Conservation (phyloP, 92 coral and sea anemone species). For the Epizoanthus illoricatus region DNA sequence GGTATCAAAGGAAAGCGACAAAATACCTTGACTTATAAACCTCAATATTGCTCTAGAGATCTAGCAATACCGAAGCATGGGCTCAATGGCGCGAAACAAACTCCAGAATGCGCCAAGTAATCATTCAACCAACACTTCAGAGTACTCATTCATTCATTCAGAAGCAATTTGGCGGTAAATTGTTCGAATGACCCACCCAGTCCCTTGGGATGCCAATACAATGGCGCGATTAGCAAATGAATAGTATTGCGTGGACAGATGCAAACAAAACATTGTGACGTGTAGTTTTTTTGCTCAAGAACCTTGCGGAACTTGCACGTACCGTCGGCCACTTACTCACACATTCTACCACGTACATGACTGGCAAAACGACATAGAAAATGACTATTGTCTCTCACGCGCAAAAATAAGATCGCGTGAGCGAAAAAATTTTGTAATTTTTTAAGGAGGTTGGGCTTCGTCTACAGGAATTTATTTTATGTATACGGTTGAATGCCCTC, state of each 20-base stretch:
- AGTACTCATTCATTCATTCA: conserved; percentile 62
- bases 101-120: conserved; percentile 20
- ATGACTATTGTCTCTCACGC: background rate
- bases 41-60: conserved; percentile 2
- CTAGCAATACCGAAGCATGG: background rate
- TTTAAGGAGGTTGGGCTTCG: conserved; percentile 11
- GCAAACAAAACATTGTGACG: conserved; percentile 58
- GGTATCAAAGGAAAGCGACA: conserved; percentile 14
- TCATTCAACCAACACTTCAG: conserved; percentile 22
- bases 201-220: conserved; percentile 87
- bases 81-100: conserved; percentile 31
- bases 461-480: conserved; percentile 33
- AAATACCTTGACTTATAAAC: background rate
- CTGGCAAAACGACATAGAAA: background rate
- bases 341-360: conserved; percentile 52
- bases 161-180: conserved; percentile 81
- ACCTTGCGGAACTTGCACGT: conserved; percentile 25
- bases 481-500: conserved; percentile 43
- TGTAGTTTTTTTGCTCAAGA: conserved; percentile 35
- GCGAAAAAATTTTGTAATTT: background rate
- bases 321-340: conserved; percentile 9
- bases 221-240: conserved; percentile 72
- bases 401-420: background rate
- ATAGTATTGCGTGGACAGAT: conserved; percentile 56
- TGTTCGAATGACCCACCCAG: conserved; percentile 81